Evolutionary conservation across 2,888 invertebrate species (phyloP).

Genomic region (Palloptera scutellata): DNA sequence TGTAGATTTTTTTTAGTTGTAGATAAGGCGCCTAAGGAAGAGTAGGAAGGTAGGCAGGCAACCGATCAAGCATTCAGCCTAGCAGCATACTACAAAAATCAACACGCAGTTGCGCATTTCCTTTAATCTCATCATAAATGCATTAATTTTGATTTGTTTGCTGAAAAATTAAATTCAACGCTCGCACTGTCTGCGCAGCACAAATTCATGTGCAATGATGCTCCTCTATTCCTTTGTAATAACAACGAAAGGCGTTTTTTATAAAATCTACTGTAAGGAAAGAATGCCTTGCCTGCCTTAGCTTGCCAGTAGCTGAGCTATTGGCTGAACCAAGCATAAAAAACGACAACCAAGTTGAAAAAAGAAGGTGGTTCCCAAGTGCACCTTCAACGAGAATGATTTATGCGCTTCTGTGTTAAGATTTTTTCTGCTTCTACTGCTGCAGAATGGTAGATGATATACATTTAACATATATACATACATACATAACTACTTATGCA

Average conservation of each 20-base stretch:
- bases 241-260: no score
- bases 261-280: no score
- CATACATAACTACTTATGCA: background rate
- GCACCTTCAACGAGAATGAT: conserved; percentile 17
- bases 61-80: no score
- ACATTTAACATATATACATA: background rate
- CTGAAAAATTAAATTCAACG: conserved; percentile 29
- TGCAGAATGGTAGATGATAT: background rate
- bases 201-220: no score
- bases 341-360: conserved; percentile 42
- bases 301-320: conserved; percentile 38
- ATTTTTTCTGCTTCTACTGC: conserved; percentile 9
- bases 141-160: conserved; percentile 34
- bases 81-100: no score
- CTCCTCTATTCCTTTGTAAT: no score
- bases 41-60: no score
- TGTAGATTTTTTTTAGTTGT: background rate
- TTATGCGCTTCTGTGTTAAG: conserved; percentile 26
- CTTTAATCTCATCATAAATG: conserved; percentile 32
- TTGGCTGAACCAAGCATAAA: conserved; percentile 25
- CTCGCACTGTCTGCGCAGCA: conserved; percentile 19
- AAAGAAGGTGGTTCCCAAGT: conserved; percentile 15
- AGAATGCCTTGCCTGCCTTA: no score
- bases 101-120: conserved; percentile 8
- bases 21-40: no score